A percentile compares a stretch with the other conserved stretches of the same genome.
These are phyloP conservation scores for Onychostruthus taczanowskii DNA, from an alignment of 2,113 vertebrate species.

Conservation along the genomic window DNA sequence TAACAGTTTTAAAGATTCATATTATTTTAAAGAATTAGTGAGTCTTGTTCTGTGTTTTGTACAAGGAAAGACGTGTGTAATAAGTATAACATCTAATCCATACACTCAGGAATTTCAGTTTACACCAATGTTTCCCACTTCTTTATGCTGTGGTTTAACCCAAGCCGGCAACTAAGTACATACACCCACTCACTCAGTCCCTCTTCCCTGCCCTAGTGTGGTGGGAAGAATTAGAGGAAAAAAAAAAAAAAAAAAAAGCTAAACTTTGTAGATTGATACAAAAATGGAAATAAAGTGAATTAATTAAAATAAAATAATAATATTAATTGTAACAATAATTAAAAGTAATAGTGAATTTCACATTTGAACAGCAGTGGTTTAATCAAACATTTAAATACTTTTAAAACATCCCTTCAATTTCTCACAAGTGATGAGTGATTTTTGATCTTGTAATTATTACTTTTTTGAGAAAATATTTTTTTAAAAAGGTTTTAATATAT, in stretches of 20 bases:
- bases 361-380: not conserved
- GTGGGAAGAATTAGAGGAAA: not conserved
- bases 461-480: not conserved
- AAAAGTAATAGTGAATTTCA: not conserved
- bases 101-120: not conserved
- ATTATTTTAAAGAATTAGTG: not conserved
- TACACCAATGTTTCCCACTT: not conserved
- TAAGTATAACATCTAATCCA: accelerated
- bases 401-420: not conserved
- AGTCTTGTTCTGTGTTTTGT: not conserved
- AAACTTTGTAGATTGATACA: not conserved
- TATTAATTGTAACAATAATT: not conserved
- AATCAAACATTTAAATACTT: not conserved
- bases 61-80: not conserved
- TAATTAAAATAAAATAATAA: not conserved
- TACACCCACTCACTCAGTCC: not conserved
- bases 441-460: not conserved
- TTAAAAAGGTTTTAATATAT: not conserved
- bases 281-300: not conserved
- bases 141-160: not conserved
- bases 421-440: not conserved
- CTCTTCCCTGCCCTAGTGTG: too few species aligned
- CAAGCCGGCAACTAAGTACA: not conserved
- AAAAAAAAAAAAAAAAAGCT: accelerated
- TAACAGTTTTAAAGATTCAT: not conserved